These are phyloP conservation scores for Rhyacophila brunnea DNA, from an alignment of 1,140 invertebrate species.

Conservation along the genomic window DNA sequence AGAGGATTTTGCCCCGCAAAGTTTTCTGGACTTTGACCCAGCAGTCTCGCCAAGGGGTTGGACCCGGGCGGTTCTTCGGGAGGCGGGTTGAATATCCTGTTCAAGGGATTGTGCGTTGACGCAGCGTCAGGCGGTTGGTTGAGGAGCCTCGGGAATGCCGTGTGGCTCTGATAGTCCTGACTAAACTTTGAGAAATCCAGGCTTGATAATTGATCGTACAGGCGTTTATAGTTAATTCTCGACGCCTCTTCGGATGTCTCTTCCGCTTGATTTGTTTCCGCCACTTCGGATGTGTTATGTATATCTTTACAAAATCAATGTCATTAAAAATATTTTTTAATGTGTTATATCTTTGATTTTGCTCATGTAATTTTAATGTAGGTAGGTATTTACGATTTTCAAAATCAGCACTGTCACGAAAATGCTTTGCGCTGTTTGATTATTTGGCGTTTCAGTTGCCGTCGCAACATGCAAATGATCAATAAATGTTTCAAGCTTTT, in stretches of 20 bases:
- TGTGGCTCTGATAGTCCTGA: conserved; percentile 33
- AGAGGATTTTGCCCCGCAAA: conserved; percentile 16
- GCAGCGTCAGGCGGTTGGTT: conserved; percentile 31
- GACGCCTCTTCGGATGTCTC: conserved; percentile 12
- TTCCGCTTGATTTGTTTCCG: neutral
- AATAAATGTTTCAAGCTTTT: too few relatives aligned
- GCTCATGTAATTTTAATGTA: too few relatives aligned
- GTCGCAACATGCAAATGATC: conserved; percentile 18
- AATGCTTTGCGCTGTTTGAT: too few relatives aligned
- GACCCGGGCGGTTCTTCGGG: neutral
- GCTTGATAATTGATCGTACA: conserved; percentile 32
- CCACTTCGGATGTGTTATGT: conserved; percentile 2
- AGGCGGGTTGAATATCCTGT: conserved; percentile 12
- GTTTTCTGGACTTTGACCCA: conserved; percentile 19
- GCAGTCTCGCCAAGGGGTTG: conserved; percentile 24
- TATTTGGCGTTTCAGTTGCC: neutral
- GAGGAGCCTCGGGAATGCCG: conserved; percentile 34
- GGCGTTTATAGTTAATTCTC: conserved; percentile 16
- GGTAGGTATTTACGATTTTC: too few relatives aligned
- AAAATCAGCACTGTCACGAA: neutral
- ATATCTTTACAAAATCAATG: conserved; percentile 1
- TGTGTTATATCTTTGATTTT: too few relatives aligned
- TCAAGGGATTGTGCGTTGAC: conserved; percentile 10
- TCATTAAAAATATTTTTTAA: too few relatives aligned
- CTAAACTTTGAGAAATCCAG: conserved; percentile 37